phyloP scores from a whole-genome alignment of 1,140 invertebrate genomes.

The Atopsyche davidsoni region DNA sequence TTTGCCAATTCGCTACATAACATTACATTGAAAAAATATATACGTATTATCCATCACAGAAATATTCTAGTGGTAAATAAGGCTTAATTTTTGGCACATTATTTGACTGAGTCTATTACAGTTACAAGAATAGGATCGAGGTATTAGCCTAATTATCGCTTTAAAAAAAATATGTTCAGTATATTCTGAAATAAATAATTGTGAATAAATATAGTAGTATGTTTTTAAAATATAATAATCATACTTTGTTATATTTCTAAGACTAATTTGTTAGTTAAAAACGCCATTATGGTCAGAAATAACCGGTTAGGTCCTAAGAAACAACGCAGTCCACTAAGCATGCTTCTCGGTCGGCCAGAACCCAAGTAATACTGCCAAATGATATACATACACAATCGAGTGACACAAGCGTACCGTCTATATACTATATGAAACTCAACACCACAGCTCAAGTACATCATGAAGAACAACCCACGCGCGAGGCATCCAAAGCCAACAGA shows the following conservation, averaged over 20 bases:
- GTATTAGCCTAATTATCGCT: too few relatives aligned
- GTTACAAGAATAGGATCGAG: too few relatives aligned
- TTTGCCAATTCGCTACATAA: conserved; percentile 17
- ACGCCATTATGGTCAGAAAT: neutral
- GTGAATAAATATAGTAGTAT: too few relatives aligned
- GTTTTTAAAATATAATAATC: too few relatives aligned
- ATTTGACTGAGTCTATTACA: conserved; percentile 22
- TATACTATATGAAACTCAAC: conserved; percentile 16
- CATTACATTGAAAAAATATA: conserved; percentile 27
- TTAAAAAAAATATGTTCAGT: too few relatives aligned
- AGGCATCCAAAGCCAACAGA: conserved; percentile 20
- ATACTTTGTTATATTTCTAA: too few relatives aligned
- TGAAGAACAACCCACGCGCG: conserved; percentile 11
- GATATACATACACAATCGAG: conserved; percentile 8
- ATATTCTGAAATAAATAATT: too few relatives aligned
- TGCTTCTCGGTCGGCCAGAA: conserved; percentile 13
- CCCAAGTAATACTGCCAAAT: conserved; percentile 6
- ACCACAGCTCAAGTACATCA: conserved; percentile 22
- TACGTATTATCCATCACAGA: conserved; percentile 25
- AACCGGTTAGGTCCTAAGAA: neutral
- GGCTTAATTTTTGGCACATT: conserved; percentile 28
- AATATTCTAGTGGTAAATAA: conserved; percentile 25
- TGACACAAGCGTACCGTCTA: neutral
- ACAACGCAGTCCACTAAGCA: conserved; percentile 16
- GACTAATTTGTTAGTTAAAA: too few relatives aligned